Evolutionary conservation across 2,797 vertebrate species (phyloP).

Genomic region (Amphiprion clarkii): DNA sequence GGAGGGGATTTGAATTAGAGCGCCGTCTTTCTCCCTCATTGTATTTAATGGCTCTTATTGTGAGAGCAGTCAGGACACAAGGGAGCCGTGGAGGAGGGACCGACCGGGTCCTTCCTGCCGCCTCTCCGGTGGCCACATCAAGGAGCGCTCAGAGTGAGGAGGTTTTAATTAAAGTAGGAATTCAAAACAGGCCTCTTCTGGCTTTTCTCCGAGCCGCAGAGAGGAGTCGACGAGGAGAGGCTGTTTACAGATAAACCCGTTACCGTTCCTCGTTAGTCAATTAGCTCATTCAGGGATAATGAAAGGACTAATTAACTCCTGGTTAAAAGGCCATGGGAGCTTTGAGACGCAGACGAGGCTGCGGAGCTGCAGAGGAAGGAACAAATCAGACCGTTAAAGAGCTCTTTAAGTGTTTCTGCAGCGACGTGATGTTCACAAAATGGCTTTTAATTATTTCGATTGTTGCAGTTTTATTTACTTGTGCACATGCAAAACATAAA

Average conservation of each 20-base stretch:
- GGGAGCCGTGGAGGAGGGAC: conserved; percentile 71
- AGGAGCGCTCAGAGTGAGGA: conserved; percentile 56
- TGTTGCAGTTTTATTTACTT: too few species aligned
- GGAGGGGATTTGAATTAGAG: conserved; percentile 80
- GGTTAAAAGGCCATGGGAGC: conserved; percentile 45
- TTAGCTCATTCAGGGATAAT: conserved; percentile 75
- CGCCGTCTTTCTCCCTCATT: conserved; percentile 72
- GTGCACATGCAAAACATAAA: too few species aligned
- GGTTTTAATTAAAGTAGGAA: conserved; percentile 74
- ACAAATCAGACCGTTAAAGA: too few species aligned
- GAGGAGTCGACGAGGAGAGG: conserved; percentile 47
- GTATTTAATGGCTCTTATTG: conserved; percentile 82
- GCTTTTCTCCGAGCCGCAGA: conserved; percentile 35
- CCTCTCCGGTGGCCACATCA: conserved; percentile 71
- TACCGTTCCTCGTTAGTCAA: conserved; percentile 75
- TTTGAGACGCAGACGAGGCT: too few species aligned
- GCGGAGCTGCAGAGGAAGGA: too few species aligned
- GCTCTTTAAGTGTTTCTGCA: too few species aligned
- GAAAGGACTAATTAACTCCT: conserved; percentile 80
- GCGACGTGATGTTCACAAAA: too few species aligned
- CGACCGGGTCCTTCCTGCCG: conserved; percentile 65
- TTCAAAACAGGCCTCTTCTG: conserved; percentile 58
- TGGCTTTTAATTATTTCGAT: too few species aligned
- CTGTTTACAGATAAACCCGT: conserved; percentile 75
- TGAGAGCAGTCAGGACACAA: conserved; percentile 72